A percentile compares a stretch with the other conserved stretches of the same genome.
phyloP scores from a whole-genome alignment of 2,888 invertebrate species.

The Loripinus fragilis region DNA sequence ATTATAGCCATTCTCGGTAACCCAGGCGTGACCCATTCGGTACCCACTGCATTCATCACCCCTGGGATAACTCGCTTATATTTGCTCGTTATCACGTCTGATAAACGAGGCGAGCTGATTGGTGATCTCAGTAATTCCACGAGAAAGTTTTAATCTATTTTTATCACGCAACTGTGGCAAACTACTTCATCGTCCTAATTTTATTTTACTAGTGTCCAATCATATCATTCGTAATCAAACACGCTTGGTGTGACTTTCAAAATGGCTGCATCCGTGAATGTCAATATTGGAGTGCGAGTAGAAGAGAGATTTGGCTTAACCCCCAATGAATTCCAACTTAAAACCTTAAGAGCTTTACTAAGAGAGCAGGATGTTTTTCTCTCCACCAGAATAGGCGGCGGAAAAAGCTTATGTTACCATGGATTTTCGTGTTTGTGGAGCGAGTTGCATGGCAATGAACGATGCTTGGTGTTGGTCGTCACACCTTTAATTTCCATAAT shows the following conservation, averaged over 20 bases:
- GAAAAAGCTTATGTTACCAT: background rate
- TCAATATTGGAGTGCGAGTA: background rate
- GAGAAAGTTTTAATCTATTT: slow-evolving; percentile 11
- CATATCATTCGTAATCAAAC: background rate
- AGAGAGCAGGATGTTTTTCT: background rate
- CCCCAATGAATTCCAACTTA: slow-evolving; percentile 8
- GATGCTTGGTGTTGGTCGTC: background rate
- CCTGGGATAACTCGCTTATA: background rate
- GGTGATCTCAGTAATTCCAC: slow-evolving; percentile 1
- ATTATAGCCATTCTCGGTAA: slow-evolving; percentile 7
- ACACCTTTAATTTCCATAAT: background rate
- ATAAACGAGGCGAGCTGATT: slow-evolving; percentile 6
- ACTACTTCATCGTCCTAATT: slow-evolving; percentile 4
- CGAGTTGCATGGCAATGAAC: background rate
- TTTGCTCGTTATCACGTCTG: background rate
- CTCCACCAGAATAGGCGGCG: background rate
- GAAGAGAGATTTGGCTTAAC: slow-evolving; percentile 3
- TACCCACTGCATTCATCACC: background rate
- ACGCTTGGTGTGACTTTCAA: background rate
- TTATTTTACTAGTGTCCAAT: background rate
- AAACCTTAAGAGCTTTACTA: background rate
- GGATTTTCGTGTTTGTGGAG: background rate
- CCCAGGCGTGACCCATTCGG: background rate
- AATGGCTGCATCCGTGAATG: background rate
- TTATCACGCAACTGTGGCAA: background rate